Conservation (phyloP, 2,888 invertebrate species). For the Reticulitermes lucifugus region DNA sequence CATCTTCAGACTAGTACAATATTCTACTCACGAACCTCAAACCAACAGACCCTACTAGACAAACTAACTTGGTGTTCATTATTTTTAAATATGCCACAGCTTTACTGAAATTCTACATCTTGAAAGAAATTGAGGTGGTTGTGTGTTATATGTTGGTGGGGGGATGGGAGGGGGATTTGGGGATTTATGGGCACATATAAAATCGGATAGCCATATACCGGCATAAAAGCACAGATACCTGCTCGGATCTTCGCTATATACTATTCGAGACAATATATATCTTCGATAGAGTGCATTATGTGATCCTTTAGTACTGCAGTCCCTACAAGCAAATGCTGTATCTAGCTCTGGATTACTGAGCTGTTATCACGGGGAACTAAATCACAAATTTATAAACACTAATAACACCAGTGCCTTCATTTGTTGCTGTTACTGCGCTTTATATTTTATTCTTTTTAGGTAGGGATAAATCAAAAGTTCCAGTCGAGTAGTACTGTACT, state of each 20-base stretch:
- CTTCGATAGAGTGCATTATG: neutral
- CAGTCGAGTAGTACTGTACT: neutral
- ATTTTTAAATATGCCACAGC: neutral
- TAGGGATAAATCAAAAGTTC: neutral
- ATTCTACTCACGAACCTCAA: neutral
- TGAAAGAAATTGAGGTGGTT: neutral
- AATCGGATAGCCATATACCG: slow-evolving; percentile 31
- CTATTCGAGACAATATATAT: neutral
- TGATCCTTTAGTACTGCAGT: neutral
- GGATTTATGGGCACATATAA: slow-evolving; percentile 36
- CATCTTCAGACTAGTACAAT: too few species aligned
- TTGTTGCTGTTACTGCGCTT: neutral
- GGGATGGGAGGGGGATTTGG: neutral
- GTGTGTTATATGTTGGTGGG: neutral
- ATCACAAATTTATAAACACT: neutral
- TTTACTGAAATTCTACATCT: neutral
- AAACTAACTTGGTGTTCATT: neutral
- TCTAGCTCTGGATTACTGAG: neutral
- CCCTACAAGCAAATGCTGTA: neutral
- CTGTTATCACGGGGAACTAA: neutral
- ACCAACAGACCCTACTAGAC: neutral
- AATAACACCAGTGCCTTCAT: neutral
- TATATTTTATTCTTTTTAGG: neutral
- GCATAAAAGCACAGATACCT: slow-evolving; percentile 25
- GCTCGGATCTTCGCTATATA: neutral